Evolutionary conservation across 2,797 vertebrate genomes (phyloP).

Genomic region (Typhlichthys subterraneus): DNA sequence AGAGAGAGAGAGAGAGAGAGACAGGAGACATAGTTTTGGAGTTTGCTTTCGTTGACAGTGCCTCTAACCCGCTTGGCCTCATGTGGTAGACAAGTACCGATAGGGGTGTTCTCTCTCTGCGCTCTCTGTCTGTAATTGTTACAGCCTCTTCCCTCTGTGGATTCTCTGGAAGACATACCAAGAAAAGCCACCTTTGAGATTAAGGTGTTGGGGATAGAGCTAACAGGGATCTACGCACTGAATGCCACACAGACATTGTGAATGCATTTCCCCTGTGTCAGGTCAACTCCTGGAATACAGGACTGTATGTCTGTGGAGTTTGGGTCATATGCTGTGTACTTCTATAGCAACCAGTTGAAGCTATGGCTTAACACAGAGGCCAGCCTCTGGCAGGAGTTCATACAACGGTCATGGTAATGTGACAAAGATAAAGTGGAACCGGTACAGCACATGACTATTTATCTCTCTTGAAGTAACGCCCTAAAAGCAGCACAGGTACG

Average conservation of each 20-base stretch:
- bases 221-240: conserved; percentile 67
- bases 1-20: conserved; percentile 37
- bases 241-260: conserved; percentile 63
- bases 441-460: conserved; percentile 1
- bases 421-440: background rate
- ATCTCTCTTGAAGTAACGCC: no score
- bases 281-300: conserved; percentile 50
- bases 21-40: conserved; percentile 34
- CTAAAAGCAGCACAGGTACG: no score
- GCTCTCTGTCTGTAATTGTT: conserved; percentile 44
- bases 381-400: conserved; percentile 11
- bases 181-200: conserved; percentile 48
- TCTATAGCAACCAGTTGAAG: conserved; percentile 17
- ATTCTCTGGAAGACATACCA: conserved; percentile 31
- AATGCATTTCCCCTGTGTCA: conserved; percentile 69
- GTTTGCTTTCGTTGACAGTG: conserved; percentile 47
- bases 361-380: conserved; percentile 14
- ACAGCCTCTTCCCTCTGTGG: conserved; percentile 39
- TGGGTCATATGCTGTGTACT: conserved; percentile 40
- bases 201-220: conserved; percentile 65
- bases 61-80: conserved; percentile 29
- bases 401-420: background rate
- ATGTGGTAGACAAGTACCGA: conserved; percentile 12
- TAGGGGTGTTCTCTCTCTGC: conserved; percentile 20
- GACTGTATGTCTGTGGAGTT: conserved; percentile 32